Evolutionary conservation across 2,113 vertebrate genomes (phyloP).

Genomic region (Pedionomus torquatus): DNA sequence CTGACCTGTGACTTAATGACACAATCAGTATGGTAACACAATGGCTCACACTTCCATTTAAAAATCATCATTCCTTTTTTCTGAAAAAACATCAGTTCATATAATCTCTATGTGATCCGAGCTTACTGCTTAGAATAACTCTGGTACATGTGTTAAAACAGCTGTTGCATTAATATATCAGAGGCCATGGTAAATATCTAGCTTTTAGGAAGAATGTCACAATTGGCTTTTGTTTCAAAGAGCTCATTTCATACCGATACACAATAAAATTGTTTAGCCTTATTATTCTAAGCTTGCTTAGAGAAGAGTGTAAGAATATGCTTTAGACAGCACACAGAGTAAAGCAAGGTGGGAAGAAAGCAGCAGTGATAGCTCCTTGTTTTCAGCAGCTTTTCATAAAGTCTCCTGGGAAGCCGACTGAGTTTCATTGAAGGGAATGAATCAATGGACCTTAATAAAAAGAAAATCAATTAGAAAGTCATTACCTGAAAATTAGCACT

Average conservation of each 20-base stretch:
- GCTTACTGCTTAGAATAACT: neutral
- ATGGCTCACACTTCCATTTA: neutral
- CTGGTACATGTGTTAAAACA: neutral
- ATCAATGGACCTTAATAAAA: slow-evolving; percentile 47
- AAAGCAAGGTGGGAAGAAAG: neutral
- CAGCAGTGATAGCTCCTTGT: neutral
- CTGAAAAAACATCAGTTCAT: neutral
- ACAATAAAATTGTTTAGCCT: neutral
- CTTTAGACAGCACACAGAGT: neutral
- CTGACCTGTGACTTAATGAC: neutral
- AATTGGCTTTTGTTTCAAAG: neutral
- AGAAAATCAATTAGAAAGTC: slow-evolving; percentile 53
- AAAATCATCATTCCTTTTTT: neutral
- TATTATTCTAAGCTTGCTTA: neutral
- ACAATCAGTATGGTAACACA: neutral
- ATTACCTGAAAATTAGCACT: slow-evolving; percentile 59
- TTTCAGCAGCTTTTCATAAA: slow-evolving; percentile 37
- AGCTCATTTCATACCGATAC: neutral
- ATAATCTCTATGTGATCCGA: neutral
- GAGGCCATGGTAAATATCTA: neutral
- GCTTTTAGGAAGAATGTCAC: neutral
- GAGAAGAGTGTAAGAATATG: neutral
- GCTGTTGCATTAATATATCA: neutral
- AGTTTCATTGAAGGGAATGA: slow-evolving; percentile 28
- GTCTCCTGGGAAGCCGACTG: neutral